phyloP scores from a whole-genome alignment of 2,888 invertebrate species.

The Alentia gelatinosa region DNA sequence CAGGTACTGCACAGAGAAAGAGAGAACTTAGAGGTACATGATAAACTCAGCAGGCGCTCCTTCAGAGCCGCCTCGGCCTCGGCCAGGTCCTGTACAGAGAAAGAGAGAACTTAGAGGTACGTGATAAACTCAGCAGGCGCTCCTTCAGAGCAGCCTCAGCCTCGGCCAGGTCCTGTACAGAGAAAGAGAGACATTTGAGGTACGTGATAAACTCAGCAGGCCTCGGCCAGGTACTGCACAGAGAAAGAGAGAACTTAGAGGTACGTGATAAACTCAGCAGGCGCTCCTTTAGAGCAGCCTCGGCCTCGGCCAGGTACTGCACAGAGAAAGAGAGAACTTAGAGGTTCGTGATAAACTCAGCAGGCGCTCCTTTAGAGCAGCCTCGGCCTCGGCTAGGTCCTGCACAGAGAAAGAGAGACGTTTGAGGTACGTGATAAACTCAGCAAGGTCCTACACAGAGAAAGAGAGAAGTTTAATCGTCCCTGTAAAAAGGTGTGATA shows the following conservation, averaged over 20 bases:
- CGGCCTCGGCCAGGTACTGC: slow-evolving; percentile 21
- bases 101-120: background rate
- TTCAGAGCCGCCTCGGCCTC: background rate
- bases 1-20: too few species aligned
- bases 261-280: too few species aligned
- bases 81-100: background rate
- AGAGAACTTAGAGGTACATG: too few species aligned
- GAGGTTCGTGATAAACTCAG: background rate
- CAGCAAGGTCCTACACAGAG: too few species aligned
- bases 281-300: background rate
- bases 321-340: background rate
- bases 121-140: background rate
- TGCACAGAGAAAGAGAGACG: too few species aligned
- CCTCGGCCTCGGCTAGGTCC: slow-evolving; percentile 26
- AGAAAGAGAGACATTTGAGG: too few species aligned
- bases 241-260: too few species aligned
- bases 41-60: background rate
- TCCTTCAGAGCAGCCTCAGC: background rate
- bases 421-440: too few species aligned
- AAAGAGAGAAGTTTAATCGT: too few species aligned
- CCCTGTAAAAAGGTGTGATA: too few species aligned
- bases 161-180: background rate
- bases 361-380: background rate
- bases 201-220: too few species aligned
- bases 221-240: too few species aligned